phyloP scores from a whole-genome alignment of 2,888 invertebrate species.

The Drosophila histrio region DNA sequence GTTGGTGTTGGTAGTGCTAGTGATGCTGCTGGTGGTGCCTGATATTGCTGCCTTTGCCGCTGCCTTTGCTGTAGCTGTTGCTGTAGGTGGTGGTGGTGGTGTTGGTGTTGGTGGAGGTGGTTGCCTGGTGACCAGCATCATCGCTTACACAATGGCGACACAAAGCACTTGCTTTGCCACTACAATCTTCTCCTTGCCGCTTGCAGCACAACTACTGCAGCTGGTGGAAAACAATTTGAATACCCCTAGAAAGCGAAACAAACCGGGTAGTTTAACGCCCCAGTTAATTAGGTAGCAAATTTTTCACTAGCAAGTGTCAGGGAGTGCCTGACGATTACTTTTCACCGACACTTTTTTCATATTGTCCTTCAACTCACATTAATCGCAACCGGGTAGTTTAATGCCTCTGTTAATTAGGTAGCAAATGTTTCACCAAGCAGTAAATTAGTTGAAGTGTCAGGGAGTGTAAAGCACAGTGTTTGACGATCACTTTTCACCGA shows the following conservation, averaged over 20 bases:
- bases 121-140: slow-evolving; percentile 50
- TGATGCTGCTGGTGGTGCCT: background rate
- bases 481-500: too few relatives aligned
- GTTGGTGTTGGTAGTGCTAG: background rate
- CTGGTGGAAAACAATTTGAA: slow-evolving; percentile 38
- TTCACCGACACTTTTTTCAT: too few relatives aligned
- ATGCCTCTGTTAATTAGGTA: too few relatives aligned
- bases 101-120: slow-evolving; percentile 1
- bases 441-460: too few relatives aligned
- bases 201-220: background rate
- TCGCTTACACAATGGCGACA: slow-evolving; percentile 52
- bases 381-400: too few relatives aligned
- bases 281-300: background rate
- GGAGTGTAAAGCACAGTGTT: too few relatives aligned
- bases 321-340: too few relatives aligned
- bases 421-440: too few relatives aligned
- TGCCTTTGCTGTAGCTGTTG: background rate
- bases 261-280: background rate
- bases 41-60: background rate
- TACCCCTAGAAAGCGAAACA: slow-evolving; percentile 4
- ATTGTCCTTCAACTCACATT: too few relatives aligned
- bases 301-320: too few relatives aligned
- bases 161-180: slow-evolving; percentile 38
- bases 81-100: slow-evolving; percentile 11
- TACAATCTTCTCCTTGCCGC: background rate